Base-by-base conservation (phyloP, 2,797 vertebrate genomes). In the Notoglanidium macrostoma region DNA sequence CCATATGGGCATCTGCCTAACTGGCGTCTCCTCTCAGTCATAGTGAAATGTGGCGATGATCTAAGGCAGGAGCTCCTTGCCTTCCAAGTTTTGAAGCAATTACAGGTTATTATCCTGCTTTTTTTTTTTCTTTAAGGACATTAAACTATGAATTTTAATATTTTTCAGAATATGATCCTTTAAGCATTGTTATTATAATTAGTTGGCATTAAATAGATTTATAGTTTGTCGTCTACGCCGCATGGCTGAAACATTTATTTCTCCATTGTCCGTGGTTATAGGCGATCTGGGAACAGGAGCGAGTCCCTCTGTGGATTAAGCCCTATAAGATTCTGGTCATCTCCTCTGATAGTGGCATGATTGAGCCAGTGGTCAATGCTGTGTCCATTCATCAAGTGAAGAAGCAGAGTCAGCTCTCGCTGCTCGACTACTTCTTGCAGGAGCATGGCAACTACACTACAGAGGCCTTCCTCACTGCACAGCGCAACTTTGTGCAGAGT, bases 381-480 rank as follows among this genome's bases (percentile, higher is more conserved):
- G 98, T 99, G 17, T 99, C 98, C 78, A 97, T 99, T 89, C 98
- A 99, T 90, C 97, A 97, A 89, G 97, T 99, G 91, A 98, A 98
- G 96, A 99, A 99, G 91, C 98, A 99, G 92, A 99, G 97, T 2
- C 97, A 97, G 96, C 96, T 99, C 0, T 96, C 96, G 0, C 93
- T 99, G 92, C 95, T 98, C 0, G 97, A 98, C 87, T 98, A 97
- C 90, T 96, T 98, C 92, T 95, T 97, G 85, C 97, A 97, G 90
- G 98, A 99, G 9, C 97, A 98, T 0, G 98, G 98, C 83, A 96
- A 88, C 90, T 95, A 94, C 74, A 99, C 96, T 90, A 97, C 97
- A 0, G 98, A 99, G 88, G 96, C 95, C 0, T 99, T 99, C 93
- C 97, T 99, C 40, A 96, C 95, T 0, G 98, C 98, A 0, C 98